Percentiles rank a stretch among this genome's conserved stretches.
Evolutionary conservation across 2,113 vertebrate species (phyloP).

Genomic region (Crypturellus undulatus): DNA sequence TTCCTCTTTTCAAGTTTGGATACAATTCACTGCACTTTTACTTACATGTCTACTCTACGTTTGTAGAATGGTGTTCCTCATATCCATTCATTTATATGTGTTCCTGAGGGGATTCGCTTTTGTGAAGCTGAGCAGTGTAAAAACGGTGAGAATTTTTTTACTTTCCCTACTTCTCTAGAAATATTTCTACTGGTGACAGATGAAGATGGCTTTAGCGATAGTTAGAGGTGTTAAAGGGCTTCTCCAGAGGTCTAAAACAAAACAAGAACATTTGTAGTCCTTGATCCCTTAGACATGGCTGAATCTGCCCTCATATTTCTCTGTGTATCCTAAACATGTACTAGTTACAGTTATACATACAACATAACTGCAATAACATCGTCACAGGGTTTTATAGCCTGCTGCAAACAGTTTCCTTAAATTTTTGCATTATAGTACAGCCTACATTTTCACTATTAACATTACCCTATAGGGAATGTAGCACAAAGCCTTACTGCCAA

Average conservation of each 20-base stretch:
- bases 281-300: background rate
- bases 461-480: background rate
- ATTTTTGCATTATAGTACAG: background rate
- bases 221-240: background rate
- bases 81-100: slow-evolving; percentile 84
- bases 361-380: background rate
- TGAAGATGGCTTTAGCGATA: background rate
- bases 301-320: background rate
- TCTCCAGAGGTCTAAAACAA: background rate
- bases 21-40: background rate
- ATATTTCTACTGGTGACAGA: background rate
- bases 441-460: background rate
- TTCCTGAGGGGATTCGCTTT: slow-evolving; percentile 83
- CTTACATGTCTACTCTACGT: slow-evolving; percentile 22
- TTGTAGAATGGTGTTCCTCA: slow-evolving; percentile 84
- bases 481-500: background rate
- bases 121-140: slow-evolving; percentile 86
- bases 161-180: background rate
- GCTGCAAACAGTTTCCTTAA: background rate
- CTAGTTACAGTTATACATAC: background rate
- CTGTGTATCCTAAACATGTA: background rate
- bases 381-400: background rate
- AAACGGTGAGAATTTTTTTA: slow-evolving; percentile 75
- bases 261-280: background rate
- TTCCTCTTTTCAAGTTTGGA: background rate